Percentiles rank a stretch among this genome's conserved stretches.
These are phyloP conservation scores for Scaptomyza flava DNA, from an alignment of 2,888 invertebrate genomes.

Conservation along the genomic window DNA sequence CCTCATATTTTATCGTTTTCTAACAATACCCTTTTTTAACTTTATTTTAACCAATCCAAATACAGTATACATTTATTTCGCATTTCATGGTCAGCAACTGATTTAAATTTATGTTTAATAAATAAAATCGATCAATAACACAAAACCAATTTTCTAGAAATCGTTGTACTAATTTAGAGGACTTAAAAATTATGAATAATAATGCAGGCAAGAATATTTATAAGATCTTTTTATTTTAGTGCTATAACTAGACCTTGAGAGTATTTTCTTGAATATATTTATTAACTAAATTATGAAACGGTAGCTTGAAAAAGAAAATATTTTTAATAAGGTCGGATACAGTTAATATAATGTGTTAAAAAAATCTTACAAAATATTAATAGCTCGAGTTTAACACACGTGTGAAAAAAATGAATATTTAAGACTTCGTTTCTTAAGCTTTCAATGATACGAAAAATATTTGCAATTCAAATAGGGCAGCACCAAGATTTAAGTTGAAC, in stretches of 20 bases:
- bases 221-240: no score
- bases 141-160: not conserved
- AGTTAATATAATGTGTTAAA: no score
- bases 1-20: not conserved
- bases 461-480: slow-evolving; percentile 51
- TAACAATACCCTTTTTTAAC: not conserved
- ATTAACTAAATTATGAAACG: no score
- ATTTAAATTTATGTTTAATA: slow-evolving; percentile 46
- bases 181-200: not conserved
- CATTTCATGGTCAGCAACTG: slow-evolving; percentile 53
- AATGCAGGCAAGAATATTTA: no score
- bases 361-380: no score
- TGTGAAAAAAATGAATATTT: not conserved
- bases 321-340: no score
- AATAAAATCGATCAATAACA: not conserved
- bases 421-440: not conserved
- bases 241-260: no score
- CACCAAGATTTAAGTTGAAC: slow-evolving; percentile 20
- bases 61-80: not conserved
- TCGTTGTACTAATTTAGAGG: not conserved
- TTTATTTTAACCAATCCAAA: not conserved
- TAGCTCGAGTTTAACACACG: no score
- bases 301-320: no score
- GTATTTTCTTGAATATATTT: no score
- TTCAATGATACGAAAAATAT: slow-evolving; percentile 29